These are phyloP conservation scores for Loriculus beryllinus DNA, from an alignment of 2,797 vertebrate species.

Conservation along the genomic window DNA sequence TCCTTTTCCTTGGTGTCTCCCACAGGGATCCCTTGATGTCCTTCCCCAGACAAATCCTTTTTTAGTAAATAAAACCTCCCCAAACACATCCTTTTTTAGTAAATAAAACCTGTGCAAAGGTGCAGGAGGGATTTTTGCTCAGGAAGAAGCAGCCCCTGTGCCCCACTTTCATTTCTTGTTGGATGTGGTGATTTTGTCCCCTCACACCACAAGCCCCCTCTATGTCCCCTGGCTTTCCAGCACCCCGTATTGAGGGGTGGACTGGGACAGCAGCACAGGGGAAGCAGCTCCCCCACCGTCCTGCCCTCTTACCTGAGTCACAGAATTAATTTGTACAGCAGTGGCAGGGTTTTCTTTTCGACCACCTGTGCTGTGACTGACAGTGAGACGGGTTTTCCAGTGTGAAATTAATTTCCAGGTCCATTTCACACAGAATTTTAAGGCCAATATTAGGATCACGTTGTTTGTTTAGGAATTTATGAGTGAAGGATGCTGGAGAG, in stretches of 20 bases:
- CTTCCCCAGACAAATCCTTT: neutral
- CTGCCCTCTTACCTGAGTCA: neutral
- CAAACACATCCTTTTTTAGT: neutral
- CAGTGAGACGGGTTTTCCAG: neutral
- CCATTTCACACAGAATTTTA: conserved; percentile 59
- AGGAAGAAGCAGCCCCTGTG: neutral
- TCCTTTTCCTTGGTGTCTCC: neutral
- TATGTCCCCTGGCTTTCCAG: neutral
- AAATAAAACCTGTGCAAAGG: neutral
- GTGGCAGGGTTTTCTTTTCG: neutral
- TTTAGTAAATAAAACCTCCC: neutral
- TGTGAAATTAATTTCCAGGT: conserved; percentile 67
- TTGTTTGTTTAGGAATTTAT: conserved; percentile 31
- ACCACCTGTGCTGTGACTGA: neutral
- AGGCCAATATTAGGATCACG: neutral
- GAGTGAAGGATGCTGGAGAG: neutral
- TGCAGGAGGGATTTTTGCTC: neutral
- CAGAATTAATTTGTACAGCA: neutral
- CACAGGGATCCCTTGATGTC: neutral
- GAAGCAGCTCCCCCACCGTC: accelerated
- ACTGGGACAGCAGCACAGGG: accelerated
- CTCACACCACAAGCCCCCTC: neutral
- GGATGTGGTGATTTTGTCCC: accelerated
- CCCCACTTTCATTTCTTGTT: neutral
- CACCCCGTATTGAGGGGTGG: accelerated